Evolutionary conservation across 2,113 vertebrate genomes (phyloP).

Genomic region (Peromyscus maniculatus): DNA sequence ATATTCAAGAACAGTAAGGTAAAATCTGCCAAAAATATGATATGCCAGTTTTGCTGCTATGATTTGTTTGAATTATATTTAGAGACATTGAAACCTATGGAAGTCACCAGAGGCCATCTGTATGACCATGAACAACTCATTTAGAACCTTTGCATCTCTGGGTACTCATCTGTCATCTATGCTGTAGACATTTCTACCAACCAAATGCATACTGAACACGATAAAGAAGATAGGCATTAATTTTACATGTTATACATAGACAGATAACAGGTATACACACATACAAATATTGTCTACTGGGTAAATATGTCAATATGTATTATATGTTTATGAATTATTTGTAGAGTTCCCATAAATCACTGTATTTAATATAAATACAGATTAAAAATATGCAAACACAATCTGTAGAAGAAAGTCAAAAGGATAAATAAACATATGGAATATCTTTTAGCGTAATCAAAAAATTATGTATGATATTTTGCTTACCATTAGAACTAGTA

Average conservation of each 20-base stretch:
- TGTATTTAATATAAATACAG: background rate
- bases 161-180: background rate
- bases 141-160: background rate
- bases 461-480: background rate
- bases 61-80: slow-evolving; percentile 34
- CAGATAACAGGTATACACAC: background rate
- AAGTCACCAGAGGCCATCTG: background rate
- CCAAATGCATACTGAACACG: background rate
- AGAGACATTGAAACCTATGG: slow-evolving; percentile 10
- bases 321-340: background rate
- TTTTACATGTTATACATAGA: slow-evolving; percentile 4
- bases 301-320: slow-evolving; percentile 20
- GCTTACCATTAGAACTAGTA: background rate
- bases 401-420: background rate
- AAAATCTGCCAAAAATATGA: slow-evolving; percentile 66
- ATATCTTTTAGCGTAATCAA: background rate
- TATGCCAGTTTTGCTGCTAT: slow-evolving; percentile 39
- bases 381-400: background rate
- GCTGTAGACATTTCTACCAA: background rate
- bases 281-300: slow-evolving; percentile 1
- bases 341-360: background rate
- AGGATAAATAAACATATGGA: background rate
- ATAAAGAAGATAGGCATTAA: background rate
- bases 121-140: background rate
- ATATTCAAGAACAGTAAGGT: slow-evolving; percentile 71